Percentiles rank a stretch among this genome's conserved stretches.
phyloP scores from a whole-genome alignment of 2,888 invertebrate species.

The Euplagia quadripunctaria region DNA sequence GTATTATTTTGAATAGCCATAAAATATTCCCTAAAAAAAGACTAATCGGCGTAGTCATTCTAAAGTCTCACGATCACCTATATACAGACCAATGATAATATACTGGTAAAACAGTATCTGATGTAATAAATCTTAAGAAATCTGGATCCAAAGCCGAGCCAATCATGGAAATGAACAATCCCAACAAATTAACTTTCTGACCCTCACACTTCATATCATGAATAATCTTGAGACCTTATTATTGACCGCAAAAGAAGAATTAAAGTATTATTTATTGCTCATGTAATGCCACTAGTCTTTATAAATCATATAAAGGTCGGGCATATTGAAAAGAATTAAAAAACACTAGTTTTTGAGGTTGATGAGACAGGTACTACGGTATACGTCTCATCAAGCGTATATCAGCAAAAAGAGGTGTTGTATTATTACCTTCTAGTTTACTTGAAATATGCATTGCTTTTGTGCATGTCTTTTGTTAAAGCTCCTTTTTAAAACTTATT shows the following conservation, averaged over 20 bases:
- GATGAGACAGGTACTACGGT: background rate
- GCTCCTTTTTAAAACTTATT: too few species aligned
- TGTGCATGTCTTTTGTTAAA: too few species aligned
- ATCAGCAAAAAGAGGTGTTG: too few species aligned
- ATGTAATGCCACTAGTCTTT: conserved; percentile 57
- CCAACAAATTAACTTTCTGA: conserved; percentile 31
- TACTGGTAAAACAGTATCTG: background rate
- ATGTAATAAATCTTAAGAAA: conserved; percentile 6
- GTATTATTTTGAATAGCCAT: background rate
- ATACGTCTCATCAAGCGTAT: background rate
- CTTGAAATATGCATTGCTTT: too few species aligned
- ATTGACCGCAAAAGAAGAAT: conserved; percentile 47
- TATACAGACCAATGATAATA: background rate
- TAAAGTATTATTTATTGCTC: conserved; percentile 52
- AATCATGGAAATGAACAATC: conserved; percentile 35
- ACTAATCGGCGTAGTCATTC: background rate
- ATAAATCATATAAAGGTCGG: conserved; percentile 68
- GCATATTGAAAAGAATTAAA: conserved; percentile 48
- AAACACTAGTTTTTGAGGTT: conserved; percentile 34
- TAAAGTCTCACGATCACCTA: too few species aligned
- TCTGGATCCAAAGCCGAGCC: conserved; percentile 5
- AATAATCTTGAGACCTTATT: conserved; percentile 40
- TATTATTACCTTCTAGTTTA: too few species aligned
- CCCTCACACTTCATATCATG: conserved; percentile 36
- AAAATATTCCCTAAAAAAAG: background rate